A percentile compares a stretch with the other conserved stretches of the same genome.
Conservation (phyloP, 2,797 vertebrate species). For the Micromesistius poutassou region DNA sequence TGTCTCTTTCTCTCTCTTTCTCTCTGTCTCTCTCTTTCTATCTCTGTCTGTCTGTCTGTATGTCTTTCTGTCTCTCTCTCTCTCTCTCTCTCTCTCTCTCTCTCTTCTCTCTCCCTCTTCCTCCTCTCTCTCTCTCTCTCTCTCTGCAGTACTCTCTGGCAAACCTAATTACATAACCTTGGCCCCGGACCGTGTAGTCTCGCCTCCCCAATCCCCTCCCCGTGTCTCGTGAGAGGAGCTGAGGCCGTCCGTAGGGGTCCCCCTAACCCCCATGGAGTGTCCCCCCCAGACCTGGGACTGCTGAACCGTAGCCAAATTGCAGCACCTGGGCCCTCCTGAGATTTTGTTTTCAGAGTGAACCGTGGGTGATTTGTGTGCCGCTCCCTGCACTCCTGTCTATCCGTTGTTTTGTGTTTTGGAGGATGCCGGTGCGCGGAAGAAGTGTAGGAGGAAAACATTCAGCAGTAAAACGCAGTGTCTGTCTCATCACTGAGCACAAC, state of each 20-base stretch:
- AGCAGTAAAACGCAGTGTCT: not conserved
- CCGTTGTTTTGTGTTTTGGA: not conserved
- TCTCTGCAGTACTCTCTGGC: constrained; percentile 32
- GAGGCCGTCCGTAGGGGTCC: constrained; percentile 31
- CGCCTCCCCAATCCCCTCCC: constrained; percentile 27
- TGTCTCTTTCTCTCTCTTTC: not conserved
- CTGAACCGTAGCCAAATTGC: constrained; percentile 21
- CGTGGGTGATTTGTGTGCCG: constrained; percentile 10
- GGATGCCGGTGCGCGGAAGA: not conserved
- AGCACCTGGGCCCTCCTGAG: constrained; percentile 26
- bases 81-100: too few species aligned
- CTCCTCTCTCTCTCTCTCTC: not conserved
- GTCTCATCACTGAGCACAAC: not conserved
- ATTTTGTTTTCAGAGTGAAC: constrained; percentile 34
- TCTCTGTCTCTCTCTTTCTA: too few species aligned
- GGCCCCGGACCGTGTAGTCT: constrained; percentile 26
- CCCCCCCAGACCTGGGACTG: not conserved
- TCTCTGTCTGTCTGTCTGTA: too few species aligned
- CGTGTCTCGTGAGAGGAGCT: constrained; percentile 32
- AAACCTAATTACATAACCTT: constrained; percentile 60
- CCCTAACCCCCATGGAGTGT: constrained; percentile 11
- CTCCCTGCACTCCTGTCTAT: too few species aligned
- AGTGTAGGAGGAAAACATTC: not conserved
- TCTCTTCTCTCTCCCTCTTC: too few species aligned
- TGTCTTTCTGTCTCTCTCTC: too few species aligned